Base-by-base conservation (phyloP, 2,797 vertebrate species). In the Hephaestus fuliginosus region DNA sequence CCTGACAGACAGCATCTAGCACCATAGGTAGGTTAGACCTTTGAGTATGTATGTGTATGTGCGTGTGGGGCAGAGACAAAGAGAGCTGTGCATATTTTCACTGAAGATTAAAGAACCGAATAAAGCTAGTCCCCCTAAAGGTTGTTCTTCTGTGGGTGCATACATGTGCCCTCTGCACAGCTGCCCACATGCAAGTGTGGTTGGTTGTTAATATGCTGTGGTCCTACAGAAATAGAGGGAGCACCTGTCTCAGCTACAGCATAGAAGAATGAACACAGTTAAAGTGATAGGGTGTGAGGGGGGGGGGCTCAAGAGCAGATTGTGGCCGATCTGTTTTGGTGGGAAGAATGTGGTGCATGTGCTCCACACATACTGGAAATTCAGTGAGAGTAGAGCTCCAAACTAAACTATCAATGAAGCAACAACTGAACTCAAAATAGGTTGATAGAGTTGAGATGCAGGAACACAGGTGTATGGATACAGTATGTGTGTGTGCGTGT, bases 151-250 rank as follows among this genome's bases (percentile, higher is more conserved):
- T 11, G 63, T 43, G 63, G 4, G 22, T 14, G 39, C 82, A 73
- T 80, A 77, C 69, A 74, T 79, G 81, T 61, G 63, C 12, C 13
- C 53, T 69, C 73, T 73, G 64, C 80, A 83, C 84, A 76, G 84
- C 76, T 76, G 70, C 55, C 15, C 56, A 76, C 30, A 72, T 48
- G 63, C 69, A 89, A 84, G 82, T 82, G 90, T 87, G 91, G 92
- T 90, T 90, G 94, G 89, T 94, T 96, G 96, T 93, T 92, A 95
- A 93, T 95, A 94, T 93, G 92, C 91, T 90, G 90, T 52, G 85
- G 87, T 90, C 89, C 70, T 84, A 94, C 93, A 82, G 89, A 95
- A 96, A 96, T 96, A 96, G 95, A 94, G 90, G 49, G 83, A 86
- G 89, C 95, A 96, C 95, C 95, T 96, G 95, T 95, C 92, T 84